These are phyloP conservation scores for Meda fulgida DNA, from an alignment of 2,797 vertebrate genomes.

Conservation along the genomic window DNA sequence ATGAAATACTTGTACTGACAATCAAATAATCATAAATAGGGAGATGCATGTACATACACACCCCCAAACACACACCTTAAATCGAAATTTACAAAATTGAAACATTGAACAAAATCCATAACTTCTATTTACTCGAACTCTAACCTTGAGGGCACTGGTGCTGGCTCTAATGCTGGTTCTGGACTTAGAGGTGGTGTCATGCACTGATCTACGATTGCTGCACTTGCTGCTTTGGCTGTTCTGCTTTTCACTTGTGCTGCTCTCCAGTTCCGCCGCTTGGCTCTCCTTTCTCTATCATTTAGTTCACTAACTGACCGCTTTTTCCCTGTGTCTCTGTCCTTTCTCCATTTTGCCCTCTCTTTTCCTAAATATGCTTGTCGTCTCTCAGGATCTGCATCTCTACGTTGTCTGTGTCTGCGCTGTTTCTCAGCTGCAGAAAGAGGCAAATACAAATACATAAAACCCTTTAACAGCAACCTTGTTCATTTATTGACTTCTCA, in stretches of 20 bases:
- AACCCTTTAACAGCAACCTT: no score
- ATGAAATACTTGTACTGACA: no score
- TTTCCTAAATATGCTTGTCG: slow-evolving; percentile 43
- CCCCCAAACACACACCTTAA: no score
- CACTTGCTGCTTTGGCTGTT: not conserved
- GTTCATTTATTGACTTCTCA: no score
- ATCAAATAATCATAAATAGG: no score
- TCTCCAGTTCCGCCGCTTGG: not conserved
- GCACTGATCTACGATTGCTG: not conserved
- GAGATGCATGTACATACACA: no score
- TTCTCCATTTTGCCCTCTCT: slow-evolving; percentile 42
- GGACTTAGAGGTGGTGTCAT: no score
- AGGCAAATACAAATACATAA: no score
- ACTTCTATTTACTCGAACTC: not conserved
- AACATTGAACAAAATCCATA: not conserved
- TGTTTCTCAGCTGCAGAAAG: no score
- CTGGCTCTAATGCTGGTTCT: not conserved
- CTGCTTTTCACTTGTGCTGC: not conserved
- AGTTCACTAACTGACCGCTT: slow-evolving; percentile 40
- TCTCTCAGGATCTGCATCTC: slow-evolving; percentile 23
- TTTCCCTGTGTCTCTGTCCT: slow-evolving; percentile 41
- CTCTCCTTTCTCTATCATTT: slow-evolving; percentile 24
- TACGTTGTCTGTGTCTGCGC: not conserved
- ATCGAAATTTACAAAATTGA: no score
- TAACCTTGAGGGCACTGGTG: not conserved